phyloP scores from a whole-genome alignment of 2,113 vertebrate genomes.

The Arvicanthis niloticus region DNA sequence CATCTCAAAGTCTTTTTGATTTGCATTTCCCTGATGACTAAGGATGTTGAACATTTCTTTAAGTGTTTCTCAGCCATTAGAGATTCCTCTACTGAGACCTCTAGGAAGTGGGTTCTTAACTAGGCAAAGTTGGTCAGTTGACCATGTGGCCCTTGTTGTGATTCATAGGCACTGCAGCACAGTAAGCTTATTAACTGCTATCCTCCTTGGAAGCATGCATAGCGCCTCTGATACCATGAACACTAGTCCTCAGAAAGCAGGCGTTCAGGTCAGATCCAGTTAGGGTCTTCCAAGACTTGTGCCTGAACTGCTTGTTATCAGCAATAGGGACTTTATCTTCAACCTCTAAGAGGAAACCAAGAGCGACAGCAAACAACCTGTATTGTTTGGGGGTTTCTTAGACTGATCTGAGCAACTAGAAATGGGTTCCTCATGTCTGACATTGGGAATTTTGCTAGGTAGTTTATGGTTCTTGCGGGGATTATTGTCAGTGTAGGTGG shows the following conservation, averaged over 20 bases:
- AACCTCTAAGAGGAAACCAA: background rate
- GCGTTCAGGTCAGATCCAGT: background rate
- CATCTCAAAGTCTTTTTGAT: background rate
- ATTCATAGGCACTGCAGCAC: background rate
- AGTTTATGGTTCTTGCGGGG: background rate
- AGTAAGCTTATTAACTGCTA: background rate
- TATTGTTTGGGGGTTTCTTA: background rate
- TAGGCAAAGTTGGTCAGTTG: background rate
- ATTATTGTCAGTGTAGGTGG: background rate
- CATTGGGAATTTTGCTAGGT: background rate
- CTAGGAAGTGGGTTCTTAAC: background rate
- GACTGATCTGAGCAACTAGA: background rate
- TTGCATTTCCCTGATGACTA: background rate
- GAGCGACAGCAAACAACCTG: background rate
- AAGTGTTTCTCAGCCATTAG: background rate
- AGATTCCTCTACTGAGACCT: background rate
- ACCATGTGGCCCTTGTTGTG: background rate
- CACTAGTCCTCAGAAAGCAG: background rate
- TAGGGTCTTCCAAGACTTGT: background rate
- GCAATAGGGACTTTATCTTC: background rate
- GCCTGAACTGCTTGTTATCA: background rate
- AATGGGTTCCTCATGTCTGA: background rate
- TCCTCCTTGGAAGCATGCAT: background rate
- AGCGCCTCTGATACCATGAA: background rate
- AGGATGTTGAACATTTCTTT: background rate